Evolutionary conservation across 2,888 invertebrate species (phyloP), one percentile per base, ranked within the genome.

Genomic region (Petrophora chlorosata): DNA sequence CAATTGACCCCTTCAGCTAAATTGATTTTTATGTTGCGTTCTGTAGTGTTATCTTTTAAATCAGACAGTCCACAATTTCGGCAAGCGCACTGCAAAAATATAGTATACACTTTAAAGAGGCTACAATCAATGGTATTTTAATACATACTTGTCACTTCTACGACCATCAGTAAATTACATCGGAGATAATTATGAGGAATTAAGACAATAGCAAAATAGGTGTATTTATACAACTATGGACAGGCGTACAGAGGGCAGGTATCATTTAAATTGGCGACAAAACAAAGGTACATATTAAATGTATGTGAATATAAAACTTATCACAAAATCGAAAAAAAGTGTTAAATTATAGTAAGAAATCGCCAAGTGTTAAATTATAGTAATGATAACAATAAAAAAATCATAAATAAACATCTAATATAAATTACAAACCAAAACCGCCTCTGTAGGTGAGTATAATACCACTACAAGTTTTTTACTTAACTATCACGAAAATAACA

Each of bases 401-500:
- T 25, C 51, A 70, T 63, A 70, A 65, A 67, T 68, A 66, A 67
- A 64, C 55, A 61, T 67, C 61, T 70, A 68, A 19, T 35, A 71
- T 75, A 73, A 74, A 71, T 74, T 79, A 80, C 71, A 68, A 80
- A 82, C 82, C 73, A 69, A 82, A 81, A 81, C 79, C 80, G 80
- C 79, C 77, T 79, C 75, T 69, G 73, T 69, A 74, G 70, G 73
- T 80, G 73, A 69, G 72, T 73, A 65, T 60, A 67, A 79, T 76
- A 80, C 76, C 72, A 81, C 80, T 85, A 85, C 73, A 82, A 76
- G 78, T 74, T 72, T 76, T 73, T 82, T 77, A 75, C 85, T 82
- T 85, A 86, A 77, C 83, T 88, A 88, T 85, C 84, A 85, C 84
- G 85, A 86, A 88, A 86, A 78, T 85, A 85, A 86, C 74, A 76